A percentile compares a stretch with the other conserved stretches of the same genome.
Evolutionary conservation across 1,140 invertebrate genomes (phyloP).

Genomic region (Choristoneura fumiferana): DNA sequence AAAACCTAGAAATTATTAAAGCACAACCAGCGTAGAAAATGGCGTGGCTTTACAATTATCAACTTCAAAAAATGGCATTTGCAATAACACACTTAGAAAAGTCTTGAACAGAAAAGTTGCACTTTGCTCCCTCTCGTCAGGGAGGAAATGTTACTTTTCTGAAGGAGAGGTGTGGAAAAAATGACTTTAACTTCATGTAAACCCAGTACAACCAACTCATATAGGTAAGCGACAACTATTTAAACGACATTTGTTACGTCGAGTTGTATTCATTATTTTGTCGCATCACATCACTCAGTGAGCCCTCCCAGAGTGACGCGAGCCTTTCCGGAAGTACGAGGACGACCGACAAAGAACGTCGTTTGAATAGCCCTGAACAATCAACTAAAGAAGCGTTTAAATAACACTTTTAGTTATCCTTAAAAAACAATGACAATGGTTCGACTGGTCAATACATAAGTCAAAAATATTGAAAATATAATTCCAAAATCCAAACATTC

Average conservation of each 20-base stretch:
- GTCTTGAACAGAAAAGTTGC: too few species aligned
- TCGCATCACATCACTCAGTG: conserved; percentile 38
- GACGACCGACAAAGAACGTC: conserved; percentile 26
- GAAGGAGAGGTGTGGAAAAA: conserved; percentile 21
- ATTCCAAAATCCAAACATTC: conserved; percentile 5
- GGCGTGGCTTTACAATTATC: too few species aligned
- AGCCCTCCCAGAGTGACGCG: conserved; percentile 40
- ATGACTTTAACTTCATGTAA: conserved; percentile 25
- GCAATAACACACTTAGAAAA: too few species aligned
- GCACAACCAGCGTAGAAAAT: too few species aligned
- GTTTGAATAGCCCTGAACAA: conserved; percentile 28
- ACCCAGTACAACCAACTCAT: conserved; percentile 10
- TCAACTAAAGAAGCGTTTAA: background rate
- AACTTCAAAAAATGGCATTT: too few species aligned
- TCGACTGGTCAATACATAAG: background rate
- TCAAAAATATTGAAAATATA: background rate
- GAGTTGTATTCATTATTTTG: conserved; percentile 39
- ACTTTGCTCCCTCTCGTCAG: too few species aligned
- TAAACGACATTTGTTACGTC: conserved; percentile 39
- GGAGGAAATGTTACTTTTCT: too few species aligned
- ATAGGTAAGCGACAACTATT: conserved; percentile 28
- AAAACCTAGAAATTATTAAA: too few species aligned
- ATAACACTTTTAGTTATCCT: background rate
- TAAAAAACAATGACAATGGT: background rate
- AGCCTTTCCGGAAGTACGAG: conserved; percentile 34